Evolutionary conservation across 2,797 vertebrate genomes (phyloP).

Genomic region (Denticeps clupeoides): DNA sequence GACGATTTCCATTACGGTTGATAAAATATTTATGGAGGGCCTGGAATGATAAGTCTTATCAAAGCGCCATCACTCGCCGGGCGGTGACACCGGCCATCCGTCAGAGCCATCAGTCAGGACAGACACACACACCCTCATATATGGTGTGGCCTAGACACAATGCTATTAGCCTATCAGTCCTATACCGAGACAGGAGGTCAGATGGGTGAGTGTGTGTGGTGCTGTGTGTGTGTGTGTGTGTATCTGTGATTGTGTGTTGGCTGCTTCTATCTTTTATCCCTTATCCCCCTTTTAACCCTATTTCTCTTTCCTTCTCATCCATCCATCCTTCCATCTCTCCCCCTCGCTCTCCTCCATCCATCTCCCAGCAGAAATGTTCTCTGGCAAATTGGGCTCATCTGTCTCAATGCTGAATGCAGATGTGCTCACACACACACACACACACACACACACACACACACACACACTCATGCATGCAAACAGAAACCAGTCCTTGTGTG

Average conservation of each 20-base stretch:
- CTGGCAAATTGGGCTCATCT: conserved; percentile 99
- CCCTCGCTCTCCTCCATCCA: conserved; percentile 68
- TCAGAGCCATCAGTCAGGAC: conserved; percentile 89
- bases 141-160: conserved; percentile 26
- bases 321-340: conserved; percentile 2
- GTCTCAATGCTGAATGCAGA: conserved; percentile 99
- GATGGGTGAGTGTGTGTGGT: conserved; percentile 61
- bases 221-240: not conserved
- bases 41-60: conserved; percentile 98
- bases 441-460: conserved; percentile 21
- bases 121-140: conserved; percentile 6
- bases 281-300: conserved; percentile 30
- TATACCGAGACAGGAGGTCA: conserved; percentile 81
- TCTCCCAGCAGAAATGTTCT: conserved; percentile 98
- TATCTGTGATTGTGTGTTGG: not conserved
- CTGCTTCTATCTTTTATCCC: conserved; percentile 16
- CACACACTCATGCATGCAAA: conserved; percentile 25
- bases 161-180: conserved; percentile 89
- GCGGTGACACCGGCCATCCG: conserved; percentile 92
- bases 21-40: conserved; percentile 99
- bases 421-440: conserved; percentile 57
- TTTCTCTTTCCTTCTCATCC: conserved; percentile 8
- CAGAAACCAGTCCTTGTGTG: conserved; percentile 31
- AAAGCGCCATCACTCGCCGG: conserved; percentile 87
- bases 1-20: conserved; percentile 99